A percentile compares a stretch with the other conserved stretches of the same genome.
Conservation (phyloP, 2,113 vertebrate species). For the Coturnix japonica region DNA sequence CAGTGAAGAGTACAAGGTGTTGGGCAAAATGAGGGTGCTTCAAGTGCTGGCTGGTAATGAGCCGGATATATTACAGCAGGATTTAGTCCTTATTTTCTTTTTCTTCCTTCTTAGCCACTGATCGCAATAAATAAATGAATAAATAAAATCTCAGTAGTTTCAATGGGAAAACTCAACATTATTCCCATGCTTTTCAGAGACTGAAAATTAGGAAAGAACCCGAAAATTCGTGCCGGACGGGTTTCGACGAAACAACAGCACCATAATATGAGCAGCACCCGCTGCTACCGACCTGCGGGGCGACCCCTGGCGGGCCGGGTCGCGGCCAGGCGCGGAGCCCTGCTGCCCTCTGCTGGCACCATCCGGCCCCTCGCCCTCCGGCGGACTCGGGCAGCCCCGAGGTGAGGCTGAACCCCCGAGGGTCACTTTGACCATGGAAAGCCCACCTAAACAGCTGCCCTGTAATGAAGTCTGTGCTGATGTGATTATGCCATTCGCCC, state of each 20-base stretch:
- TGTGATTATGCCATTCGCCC: too few relatives aligned
- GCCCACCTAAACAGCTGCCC: background rate
- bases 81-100: background rate
- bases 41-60: background rate
- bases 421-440: background rate
- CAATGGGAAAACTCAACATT: background rate
- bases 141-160: background rate
- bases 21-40: background rate
- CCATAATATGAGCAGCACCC: too few relatives aligned
- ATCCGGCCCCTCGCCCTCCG: too few relatives aligned
- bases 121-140: too few relatives aligned
- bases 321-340: background rate
- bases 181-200: background rate
- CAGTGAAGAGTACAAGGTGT: background rate
- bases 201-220: background rate
- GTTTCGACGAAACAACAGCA: background rate
- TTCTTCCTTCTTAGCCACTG: background rate
- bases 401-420: background rate
- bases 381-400: background rate
- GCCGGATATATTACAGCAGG: background rate
- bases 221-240: rapidly evolving
- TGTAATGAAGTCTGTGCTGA: too few relatives aligned
- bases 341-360: conserved; percentile 28
- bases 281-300: too few relatives aligned
- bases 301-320: background rate